Percentiles rank a stretch among this genome's conserved stretches.
Evolutionary conservation across 2,888 invertebrate genomes (phyloP).

Genomic region (Patella depressa): DNA sequence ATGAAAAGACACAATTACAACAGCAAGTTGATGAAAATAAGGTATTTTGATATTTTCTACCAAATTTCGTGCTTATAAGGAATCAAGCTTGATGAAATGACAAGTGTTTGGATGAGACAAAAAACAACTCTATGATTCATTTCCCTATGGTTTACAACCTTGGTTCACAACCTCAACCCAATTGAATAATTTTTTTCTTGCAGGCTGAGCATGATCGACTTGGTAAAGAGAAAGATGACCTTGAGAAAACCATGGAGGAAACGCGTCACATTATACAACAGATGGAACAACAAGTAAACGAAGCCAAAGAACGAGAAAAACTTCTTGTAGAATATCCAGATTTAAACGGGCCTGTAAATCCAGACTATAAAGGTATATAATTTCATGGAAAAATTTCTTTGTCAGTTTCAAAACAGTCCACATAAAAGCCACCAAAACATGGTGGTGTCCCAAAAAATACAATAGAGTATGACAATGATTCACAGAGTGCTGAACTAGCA

Average conservation of each 20-base stretch:
- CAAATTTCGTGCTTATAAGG: too few species aligned
- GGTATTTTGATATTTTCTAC: constrained; percentile 36
- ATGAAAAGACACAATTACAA: constrained; percentile 41
- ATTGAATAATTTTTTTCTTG: not conserved
- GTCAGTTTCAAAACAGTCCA: too few species aligned
- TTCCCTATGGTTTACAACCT: not conserved
- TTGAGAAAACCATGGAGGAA: constrained; percentile 51
- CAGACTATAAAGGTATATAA: constrained; percentile 57
- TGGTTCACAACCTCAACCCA: not conserved
- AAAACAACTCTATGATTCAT: not conserved
- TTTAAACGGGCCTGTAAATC: constrained; percentile 68
- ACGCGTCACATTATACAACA: constrained; percentile 43
- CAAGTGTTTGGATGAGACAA: too few species aligned
- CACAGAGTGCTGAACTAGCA: too few species aligned
- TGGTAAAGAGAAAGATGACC: constrained; percentile 38
- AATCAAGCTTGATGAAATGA: too few species aligned
- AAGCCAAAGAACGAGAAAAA: constrained; percentile 59
- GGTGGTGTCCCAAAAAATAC: too few species aligned
- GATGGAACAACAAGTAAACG: constrained; percentile 49
- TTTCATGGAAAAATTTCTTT: not conserved
- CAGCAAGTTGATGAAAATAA: constrained; percentile 51
- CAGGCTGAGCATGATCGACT: constrained; percentile 37
- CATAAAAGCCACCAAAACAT: too few species aligned
- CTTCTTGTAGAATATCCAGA: constrained; percentile 70
- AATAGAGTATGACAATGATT: too few species aligned